phyloP scores from a whole-genome alignment of 2,888 invertebrate species.

The Leucophenga montana region DNA sequence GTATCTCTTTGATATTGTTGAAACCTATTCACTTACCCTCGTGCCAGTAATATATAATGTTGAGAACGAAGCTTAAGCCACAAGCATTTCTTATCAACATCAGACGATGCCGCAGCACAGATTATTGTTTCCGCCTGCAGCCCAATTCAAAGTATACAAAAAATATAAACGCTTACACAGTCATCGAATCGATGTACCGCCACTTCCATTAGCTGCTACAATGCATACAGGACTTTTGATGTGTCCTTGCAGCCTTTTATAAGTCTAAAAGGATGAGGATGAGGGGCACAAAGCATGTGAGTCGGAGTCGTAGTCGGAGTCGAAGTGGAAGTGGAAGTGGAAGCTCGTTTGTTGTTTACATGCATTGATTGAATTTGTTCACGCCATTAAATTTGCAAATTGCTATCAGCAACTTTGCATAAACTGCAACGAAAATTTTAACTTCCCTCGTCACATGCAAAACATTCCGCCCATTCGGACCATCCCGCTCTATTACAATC shows the following conservation, averaged over 20 bases:
- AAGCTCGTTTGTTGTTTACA: slow-evolving; percentile 56
- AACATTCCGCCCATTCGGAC: background rate
- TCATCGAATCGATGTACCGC: background rate
- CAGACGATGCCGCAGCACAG: slow-evolving; percentile 56
- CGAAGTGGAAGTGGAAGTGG: background rate
- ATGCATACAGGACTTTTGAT: too few species aligned
- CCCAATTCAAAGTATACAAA: background rate
- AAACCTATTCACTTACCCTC: too few species aligned
- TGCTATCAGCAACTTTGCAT: slow-evolving; percentile 72
- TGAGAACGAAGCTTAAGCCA: too few species aligned
- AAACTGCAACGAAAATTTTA: slow-evolving; percentile 63
- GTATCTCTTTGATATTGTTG: too few species aligned
- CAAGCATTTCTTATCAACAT: slow-evolving; percentile 47
- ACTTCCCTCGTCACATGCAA: slow-evolving; percentile 22
- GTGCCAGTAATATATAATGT: too few species aligned
- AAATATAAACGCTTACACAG: background rate
- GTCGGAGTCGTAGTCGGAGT: background rate
- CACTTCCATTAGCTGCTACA: too few species aligned
- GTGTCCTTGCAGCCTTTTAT: too few species aligned
- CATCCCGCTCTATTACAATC: background rate
- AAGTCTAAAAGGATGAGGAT: background rate
- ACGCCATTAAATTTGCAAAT: slow-evolving; percentile 72
- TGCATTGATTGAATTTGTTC: slow-evolving; percentile 72
- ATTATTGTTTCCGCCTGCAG: slow-evolving; percentile 57
- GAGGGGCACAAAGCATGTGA: background rate